A percentile compares a stretch with the other conserved stretches of the same genome.
Evolutionary conservation across 2,113 vertebrate genomes (phyloP).

Genomic region (Balaeniceps rex): DNA sequence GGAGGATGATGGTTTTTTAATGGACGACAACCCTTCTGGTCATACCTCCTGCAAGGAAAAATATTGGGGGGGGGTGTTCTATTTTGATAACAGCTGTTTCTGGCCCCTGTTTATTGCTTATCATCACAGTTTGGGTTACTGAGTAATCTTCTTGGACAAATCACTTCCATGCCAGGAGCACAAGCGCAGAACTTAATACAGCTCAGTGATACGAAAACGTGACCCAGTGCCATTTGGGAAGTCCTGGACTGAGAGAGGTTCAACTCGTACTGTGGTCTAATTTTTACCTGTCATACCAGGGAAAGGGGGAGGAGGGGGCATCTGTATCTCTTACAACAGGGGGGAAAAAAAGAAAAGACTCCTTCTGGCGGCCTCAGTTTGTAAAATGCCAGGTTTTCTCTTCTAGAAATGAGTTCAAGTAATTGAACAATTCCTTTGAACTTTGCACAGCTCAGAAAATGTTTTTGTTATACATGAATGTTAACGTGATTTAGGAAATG

Average conservation of each 20-base stretch:
- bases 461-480: slow-evolving; percentile 74
- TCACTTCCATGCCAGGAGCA: slow-evolving; percentile 18
- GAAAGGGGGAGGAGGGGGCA: background rate
- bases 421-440: slow-evolving; percentile 65
- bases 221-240: background rate
- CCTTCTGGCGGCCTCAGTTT: slow-evolving; percentile 35
- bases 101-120: slow-evolving; percentile 3
- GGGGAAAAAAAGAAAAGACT: background rate
- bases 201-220: background rate
- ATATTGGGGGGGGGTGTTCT: background rate
- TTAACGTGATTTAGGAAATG: slow-evolving; percentile 71
- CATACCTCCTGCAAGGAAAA: background rate
- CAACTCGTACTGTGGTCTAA: background rate
- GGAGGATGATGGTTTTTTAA: background rate
- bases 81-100: slow-evolving; percentile 15
- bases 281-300: slow-evolving; percentile 30
- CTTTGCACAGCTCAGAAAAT: slow-evolving; percentile 74
- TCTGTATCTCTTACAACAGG: background rate
- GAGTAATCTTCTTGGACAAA: slow-evolving; percentile 16
- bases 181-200: background rate
- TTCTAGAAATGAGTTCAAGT: slow-evolving; percentile 54
- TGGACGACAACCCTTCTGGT: background rate
- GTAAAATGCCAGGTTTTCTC: slow-evolving; percentile 38
- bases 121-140: background rate
- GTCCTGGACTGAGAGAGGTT: background rate